Evolutionary conservation across 2,113 vertebrate species (phyloP), one percentile per base, ranked within the genome.

Genomic region (Fregetta grallaria): DNA sequence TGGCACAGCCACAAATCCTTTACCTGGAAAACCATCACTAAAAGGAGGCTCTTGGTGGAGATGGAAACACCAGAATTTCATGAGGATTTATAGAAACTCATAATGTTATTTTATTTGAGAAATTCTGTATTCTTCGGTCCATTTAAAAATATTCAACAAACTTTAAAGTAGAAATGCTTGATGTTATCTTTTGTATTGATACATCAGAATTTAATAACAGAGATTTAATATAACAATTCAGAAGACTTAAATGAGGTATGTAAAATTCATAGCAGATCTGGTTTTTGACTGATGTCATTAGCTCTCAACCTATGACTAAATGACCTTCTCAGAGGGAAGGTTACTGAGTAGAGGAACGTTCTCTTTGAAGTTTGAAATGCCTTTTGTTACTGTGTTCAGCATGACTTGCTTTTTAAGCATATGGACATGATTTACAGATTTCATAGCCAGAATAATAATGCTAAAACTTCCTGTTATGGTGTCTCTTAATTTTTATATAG

Each of bases 321-420:
- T 53, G 55, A 92, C 88, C 80, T 90, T 78, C 89, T 83, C 70
- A 84, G 84, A 76, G 49, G 73, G 70, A 92, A 93, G 82, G 88
- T 83, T 92, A 88, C 30, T 93, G 76, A 95, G 85, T 52, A 91
- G 70, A 83, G 56, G 47, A 96, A 90, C 13, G 1, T 29, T 68
- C 66, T 66, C 92, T 97, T 93, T 97, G 94, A 96, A 96, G 90
- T 91, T 8, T 88, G 72, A 96, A 90, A 85, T 67, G 68, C 27
- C 38, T 95, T 94, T 96, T 92, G 88, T 95, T 77, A 84, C 62
- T 81, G 30, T 47, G 75, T 91, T 97, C 92, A 92, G 88, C 15
- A 2, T 91, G 82, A 78, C 49, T 92, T 92, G 65, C 22, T 90
- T 88, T 94, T 84, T 81, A 88, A 83, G 72, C 79, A 93, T 97